Evolutionary conservation across 2,113 vertebrate genomes (phyloP), one percentile per base, ranked within the genome.

Genomic region (Eurypyga helias): DNA sequence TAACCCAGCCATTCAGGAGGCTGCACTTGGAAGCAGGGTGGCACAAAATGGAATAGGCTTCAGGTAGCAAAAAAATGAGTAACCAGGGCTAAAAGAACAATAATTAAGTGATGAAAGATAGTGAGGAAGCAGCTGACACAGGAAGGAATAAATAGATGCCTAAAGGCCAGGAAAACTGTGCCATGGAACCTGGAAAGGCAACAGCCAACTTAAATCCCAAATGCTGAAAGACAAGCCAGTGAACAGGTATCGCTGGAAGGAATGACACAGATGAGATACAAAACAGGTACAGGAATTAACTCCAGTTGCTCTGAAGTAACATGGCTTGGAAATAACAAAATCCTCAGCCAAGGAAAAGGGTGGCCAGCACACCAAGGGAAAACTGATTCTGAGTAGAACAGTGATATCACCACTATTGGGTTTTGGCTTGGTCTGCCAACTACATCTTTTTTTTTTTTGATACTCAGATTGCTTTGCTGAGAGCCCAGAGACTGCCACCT

Each of bases 1-100:
- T 97, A 97, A 97, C 86, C 38, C 55, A 51, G 84, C 60, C 16
- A 41, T 8, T 86, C 48, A 54, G 46, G 36, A 92, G n/a, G 67
- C 58, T 80, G 79, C 11, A 10, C 61, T 65, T 72, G 54, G 36
- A 81, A 70, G n/a, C 3, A 73, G 31, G 5, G 1, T 4, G 19
- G 36, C 33, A 58, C 29, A n/a, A 86, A 86, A 65, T 3, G n/a
- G 14, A 76, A 95, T 13, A n/a, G 62, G 46, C 17, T 92, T 66
- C 41, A 46, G 51, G 38, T 16, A 62, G n/a, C 20, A 70, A 67
- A 78, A 88, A 89, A 9, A 41, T 11, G 19, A 92, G 46, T 36
- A 62, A 52, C 12, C 24, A 54, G 77, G 34, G 8, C 28, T 62
- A 36, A 89, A 86, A 77, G 28, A 69, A 66, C 90, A 86, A 43